Base-by-base conservation (phyloP, 2,888 invertebrate genomes). In the Meandrusa payeni region DNA sequence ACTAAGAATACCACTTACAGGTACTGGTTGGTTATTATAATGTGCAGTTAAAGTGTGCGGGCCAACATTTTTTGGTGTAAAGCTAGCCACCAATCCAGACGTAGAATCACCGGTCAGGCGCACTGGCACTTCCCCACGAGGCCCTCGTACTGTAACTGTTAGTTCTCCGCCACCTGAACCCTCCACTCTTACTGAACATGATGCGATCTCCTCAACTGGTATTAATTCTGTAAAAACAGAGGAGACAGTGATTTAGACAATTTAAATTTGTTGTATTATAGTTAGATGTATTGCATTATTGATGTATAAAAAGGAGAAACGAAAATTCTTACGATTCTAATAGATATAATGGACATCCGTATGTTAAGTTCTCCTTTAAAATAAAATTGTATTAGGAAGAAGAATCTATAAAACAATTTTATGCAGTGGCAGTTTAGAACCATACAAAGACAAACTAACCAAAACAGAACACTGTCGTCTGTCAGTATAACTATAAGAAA, bases 41-140 rank as follows among this genome's bases (percentile, higher is more conserved):
- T 96, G 95, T 10, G 97, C 96, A 47, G 93, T 95, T 34, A 97
- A 93, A 20, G 95, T 93, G 71, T 97, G 97, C 0, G 96, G 95
- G 40, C 98, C 98, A n/a, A 98, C 97, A 77, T 94, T 94, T 47
- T 91, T 91, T 1, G 98, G 98, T 13, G 95, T 95, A 72, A 98
- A 99, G 73, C 97, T 95, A 19, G 96, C 95, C 0, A 95, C 94
- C 62, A 97, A 93, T 1, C 96, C 97, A 10, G 93, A 93, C 67
- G 95, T 93, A 19, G 95, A 94, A 57, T 95, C 95, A 7, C 96
- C 96, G 1, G 95, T 95, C 9, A 97, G 93, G 65, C 95, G 93
- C 0, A 96, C 96, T 1, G 97, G 97, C 13, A 97, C 87, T 66
- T 96, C 96, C 15, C 93, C 94, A 13, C 92, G 89, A 1, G 96